Percentiles rank a stretch among this genome's conserved stretches.
Evolutionary conservation across 1,140 invertebrate species (phyloP).

Genomic region (Brachionus rotundiformis): DNA sequence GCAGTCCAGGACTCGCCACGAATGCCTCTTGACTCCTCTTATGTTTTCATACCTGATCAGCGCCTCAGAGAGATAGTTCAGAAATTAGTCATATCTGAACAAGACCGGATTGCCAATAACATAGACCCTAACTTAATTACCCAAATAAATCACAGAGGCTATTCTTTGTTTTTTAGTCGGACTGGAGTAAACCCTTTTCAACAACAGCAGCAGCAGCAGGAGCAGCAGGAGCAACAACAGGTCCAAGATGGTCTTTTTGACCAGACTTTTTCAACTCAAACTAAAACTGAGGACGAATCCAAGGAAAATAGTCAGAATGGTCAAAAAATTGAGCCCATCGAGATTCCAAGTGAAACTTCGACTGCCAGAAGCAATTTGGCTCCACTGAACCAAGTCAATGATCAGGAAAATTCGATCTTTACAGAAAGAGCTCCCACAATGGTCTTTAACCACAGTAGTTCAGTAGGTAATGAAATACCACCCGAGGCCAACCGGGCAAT

Average conservation of each 20-base stretch:
- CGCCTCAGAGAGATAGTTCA: slow-evolving; percentile 46
- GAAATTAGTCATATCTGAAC: slow-evolving; percentile 17
- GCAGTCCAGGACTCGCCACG: neutral
- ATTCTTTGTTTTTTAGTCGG: slow-evolving; percentile 16
- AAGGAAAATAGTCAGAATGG: neutral
- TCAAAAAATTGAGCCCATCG: neutral
- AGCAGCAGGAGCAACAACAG: neutral
- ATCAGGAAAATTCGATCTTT: neutral
- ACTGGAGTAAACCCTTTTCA: slow-evolving; percentile 35
- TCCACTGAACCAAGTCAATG: neutral
- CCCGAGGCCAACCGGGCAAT: slow-evolving; percentile 28
- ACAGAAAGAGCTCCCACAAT: neutral
- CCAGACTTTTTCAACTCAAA: neutral
- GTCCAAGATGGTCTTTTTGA: neutral
- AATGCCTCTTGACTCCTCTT: neutral
- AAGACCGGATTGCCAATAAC: slow-evolving; percentile 17
- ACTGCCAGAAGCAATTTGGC: neutral
- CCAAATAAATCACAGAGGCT: slow-evolving; percentile 45
- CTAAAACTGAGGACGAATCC: neutral
- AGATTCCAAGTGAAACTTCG: neutral
- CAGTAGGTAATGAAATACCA: neutral
- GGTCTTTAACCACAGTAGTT: neutral
- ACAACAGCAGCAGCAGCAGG: neutral
- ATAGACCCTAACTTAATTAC: slow-evolving; percentile 39
- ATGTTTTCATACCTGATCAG: slow-evolving; percentile 10